Conservation (phyloP, 2,797 vertebrate species). For the Cryptoblepharus egeriae region DNA sequence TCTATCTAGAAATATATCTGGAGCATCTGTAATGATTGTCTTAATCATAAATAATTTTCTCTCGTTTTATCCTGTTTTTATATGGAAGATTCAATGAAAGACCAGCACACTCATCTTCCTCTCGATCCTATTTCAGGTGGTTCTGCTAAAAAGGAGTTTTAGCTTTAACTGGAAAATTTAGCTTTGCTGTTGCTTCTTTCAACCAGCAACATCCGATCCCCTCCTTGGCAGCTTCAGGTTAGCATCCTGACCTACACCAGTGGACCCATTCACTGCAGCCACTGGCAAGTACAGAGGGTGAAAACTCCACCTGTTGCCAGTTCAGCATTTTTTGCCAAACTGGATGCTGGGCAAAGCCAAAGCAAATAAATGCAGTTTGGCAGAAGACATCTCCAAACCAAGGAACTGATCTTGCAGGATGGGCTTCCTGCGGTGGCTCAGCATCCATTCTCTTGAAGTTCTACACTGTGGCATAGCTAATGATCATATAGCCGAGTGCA, state of each 20-base stretch:
- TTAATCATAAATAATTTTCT: neutral
- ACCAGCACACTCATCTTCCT: no score
- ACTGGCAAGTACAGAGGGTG: no score
- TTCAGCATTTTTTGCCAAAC: neutral
- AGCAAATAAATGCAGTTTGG: neutral
- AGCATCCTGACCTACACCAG: neutral
- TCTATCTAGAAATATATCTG: neutral
- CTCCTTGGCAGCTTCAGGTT: neutral
- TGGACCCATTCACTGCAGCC: neutral
- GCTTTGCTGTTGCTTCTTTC: neutral
- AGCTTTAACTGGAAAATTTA: neutral
- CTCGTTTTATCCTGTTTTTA: neutral
- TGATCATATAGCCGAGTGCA: no score
- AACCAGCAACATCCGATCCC: neutral
- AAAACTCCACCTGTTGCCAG: neutral
- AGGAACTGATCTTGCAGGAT: neutral
- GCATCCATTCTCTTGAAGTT: neutral
- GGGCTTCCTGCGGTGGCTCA: neutral
- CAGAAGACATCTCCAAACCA: neutral
- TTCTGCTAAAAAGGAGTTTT: neutral
- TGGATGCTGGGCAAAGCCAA: neutral
- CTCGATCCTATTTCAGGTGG: neutral
- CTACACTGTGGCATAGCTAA: no score
- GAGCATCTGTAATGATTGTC: neutral
- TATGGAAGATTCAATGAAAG: neutral